Conservation (phyloP, 2,797 vertebrate genomes). For the Diplodus puntazzo region DNA sequence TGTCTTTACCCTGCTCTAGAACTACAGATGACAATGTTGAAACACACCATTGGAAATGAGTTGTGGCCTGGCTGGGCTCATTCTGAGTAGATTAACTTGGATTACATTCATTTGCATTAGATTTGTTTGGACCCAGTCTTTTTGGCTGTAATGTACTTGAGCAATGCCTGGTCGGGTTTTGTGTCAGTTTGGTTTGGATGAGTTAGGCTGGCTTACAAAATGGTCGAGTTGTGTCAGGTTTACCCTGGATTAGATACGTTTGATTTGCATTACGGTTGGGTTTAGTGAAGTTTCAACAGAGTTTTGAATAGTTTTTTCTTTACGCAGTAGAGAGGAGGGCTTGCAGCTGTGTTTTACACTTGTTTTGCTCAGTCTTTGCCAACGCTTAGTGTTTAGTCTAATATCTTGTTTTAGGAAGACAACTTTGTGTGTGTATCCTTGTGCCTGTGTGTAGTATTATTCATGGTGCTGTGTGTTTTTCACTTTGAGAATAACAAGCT, state of each 20-base stretch:
- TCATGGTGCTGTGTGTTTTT: constrained; percentile 30
- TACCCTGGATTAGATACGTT: constrained; percentile 54
- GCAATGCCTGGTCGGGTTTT: constrained; percentile 26
- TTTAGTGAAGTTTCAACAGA: constrained; percentile 28
- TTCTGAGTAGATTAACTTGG: constrained; percentile 65
- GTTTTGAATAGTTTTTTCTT: constrained; percentile 22
- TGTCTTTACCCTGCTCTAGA: constrained; percentile 8
- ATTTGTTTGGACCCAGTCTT: constrained; percentile 49
- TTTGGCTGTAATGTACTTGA: constrained; percentile 41
- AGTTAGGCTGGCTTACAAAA: constrained; percentile 40
- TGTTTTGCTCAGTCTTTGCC: constrained; percentile 15
- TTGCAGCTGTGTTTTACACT: constrained; percentile 35
- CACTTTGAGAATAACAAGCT: constrained; percentile 60
- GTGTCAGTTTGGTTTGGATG: constrained; percentile 63
- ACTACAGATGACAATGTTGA: constrained; percentile 19
- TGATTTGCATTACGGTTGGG: constrained; percentile 41
- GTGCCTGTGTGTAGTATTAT: not conserved
- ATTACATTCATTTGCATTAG: constrained; percentile 67
- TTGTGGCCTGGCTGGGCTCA: constrained; percentile 40
- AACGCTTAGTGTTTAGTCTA: constrained; percentile 35
- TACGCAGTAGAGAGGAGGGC: not conserved
- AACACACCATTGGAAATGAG: constrained; percentile 40
- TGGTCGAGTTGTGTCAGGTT: constrained; percentile 40
- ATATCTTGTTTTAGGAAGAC: constrained; percentile 31
- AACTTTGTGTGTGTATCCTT: not conserved